These are phyloP conservation scores for Bruchidius siliquastri DNA, from an alignment of 2,888 invertebrate species.

Conservation along the genomic window DNA sequence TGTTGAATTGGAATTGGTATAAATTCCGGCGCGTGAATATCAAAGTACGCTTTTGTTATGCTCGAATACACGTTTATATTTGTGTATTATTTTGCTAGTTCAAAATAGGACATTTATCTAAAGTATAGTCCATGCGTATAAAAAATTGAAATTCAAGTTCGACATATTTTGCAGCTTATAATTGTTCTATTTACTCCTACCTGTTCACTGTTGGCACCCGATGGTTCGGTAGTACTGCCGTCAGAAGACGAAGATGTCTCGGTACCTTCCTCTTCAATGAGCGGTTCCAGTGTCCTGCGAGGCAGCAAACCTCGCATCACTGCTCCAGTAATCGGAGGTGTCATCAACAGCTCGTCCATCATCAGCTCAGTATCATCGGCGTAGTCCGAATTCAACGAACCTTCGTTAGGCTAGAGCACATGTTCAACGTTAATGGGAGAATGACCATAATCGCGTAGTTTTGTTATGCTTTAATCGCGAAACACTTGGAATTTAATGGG, in stretches of 20 bases:
- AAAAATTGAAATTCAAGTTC: too few species aligned
- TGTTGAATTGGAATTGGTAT: too few species aligned
- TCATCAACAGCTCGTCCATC: constrained; percentile 77
- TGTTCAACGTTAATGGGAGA: neutral
- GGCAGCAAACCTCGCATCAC: constrained; percentile 66
- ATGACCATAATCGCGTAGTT: too few species aligned
- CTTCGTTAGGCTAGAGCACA: constrained; percentile 35
- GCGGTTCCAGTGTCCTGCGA: constrained; percentile 73
- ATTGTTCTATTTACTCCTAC: constrained; percentile 36
- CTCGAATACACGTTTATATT: too few species aligned
- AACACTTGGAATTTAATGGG: too few species aligned
- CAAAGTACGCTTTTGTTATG: too few species aligned
- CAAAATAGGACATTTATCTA: too few species aligned
- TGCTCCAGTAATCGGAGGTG: constrained; percentile 70
- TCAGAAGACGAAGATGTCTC: constrained; percentile 53
- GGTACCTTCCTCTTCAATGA: constrained; percentile 77
- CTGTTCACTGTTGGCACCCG: constrained; percentile 46
- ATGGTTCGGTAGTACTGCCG: constrained; percentile 33
- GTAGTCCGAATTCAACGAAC: constrained; percentile 56
- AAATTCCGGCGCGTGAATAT: too few species aligned
- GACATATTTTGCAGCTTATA: too few species aligned
- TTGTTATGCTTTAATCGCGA: too few species aligned
- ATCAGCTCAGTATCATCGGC: constrained; percentile 75
- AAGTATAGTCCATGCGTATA: too few species aligned
- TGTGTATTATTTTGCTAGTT: too few species aligned